Evolutionary conservation across 1,140 invertebrate genomes (phyloP).

Genomic region (Nasonia longicornis): DNA sequence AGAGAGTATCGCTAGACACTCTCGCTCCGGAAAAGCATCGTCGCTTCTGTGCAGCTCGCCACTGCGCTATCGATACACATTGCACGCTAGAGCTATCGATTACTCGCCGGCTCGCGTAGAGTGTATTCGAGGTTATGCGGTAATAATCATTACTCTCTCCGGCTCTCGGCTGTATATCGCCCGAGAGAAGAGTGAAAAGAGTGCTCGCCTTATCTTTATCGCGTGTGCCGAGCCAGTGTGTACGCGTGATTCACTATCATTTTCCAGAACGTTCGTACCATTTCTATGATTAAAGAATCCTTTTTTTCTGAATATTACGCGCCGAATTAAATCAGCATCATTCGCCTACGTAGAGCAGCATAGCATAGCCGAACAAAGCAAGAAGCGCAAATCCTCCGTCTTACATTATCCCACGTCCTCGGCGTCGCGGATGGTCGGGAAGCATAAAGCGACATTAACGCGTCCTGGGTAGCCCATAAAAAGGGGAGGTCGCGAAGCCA

Average conservation of each 20-base stretch:
- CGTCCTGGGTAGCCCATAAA: conserved; percentile 55
- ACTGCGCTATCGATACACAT: conserved; percentile 9
- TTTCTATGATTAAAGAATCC: too few relatives aligned
- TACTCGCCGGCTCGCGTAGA: not conserved
- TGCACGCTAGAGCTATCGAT: conserved; percentile 27
- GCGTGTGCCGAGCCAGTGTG: too few relatives aligned
- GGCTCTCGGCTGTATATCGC: not conserved
- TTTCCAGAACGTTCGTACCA: too few relatives aligned
- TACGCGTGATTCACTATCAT: too few relatives aligned
- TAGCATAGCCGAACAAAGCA: not conserved
- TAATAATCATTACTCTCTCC: conserved; percentile 19
- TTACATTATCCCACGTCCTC: not conserved
- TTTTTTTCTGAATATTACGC: too few relatives aligned
- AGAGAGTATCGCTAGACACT: conserved; percentile 8
- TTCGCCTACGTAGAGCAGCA: not conserved
- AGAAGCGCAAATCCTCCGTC: not conserved
- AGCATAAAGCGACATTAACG: conserved; percentile 57
- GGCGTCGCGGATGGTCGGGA: conserved; percentile 40
- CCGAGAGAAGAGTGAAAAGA: too few relatives aligned
- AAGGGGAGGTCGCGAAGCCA: conserved; percentile 46
- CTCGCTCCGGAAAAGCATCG: not conserved
- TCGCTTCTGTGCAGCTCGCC: not conserved
- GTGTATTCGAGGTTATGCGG: not conserved
- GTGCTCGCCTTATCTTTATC: too few relatives aligned
- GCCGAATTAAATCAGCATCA: too few relatives aligned